These are phyloP conservation scores for Frankliniella fusca DNA, from an alignment of 2,888 invertebrate genomes.

Conservation along the genomic window DNA sequence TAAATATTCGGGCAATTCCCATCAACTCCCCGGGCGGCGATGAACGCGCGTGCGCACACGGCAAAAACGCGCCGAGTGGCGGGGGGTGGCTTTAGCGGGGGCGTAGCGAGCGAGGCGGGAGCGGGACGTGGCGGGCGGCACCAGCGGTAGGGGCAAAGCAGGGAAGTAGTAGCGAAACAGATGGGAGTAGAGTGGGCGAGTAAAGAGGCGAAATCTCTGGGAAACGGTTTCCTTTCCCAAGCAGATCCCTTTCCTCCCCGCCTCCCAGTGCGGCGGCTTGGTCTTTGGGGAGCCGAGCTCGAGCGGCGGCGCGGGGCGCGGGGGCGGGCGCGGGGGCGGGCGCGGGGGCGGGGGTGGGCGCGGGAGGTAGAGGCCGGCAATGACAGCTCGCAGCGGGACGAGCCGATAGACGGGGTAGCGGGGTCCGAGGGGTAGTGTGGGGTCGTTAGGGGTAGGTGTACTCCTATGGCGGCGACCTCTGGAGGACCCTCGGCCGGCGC, in stretches of 20 bases:
- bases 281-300: too few relatives aligned
- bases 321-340: neutral
- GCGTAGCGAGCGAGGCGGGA: neutral
- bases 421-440: too few relatives aligned
- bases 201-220: neutral
- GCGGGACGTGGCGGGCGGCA: neutral
- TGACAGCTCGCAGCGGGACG: too few relatives aligned
- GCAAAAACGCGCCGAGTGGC: too few relatives aligned
- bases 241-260: neutral
- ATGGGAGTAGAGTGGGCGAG: too few relatives aligned
- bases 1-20: neutral
- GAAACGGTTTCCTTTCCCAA: constrained; percentile 6
- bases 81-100: neutral
- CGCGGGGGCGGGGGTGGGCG: neutral
- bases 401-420: too few relatives aligned
- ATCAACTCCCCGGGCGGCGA: neutral
- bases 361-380: neutral
- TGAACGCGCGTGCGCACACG: neutral
- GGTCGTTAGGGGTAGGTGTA: too few relatives aligned
- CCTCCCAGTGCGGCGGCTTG: too few relatives aligned
- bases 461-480: too few relatives aligned
- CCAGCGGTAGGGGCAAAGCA: too few relatives aligned
- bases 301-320: neutral
- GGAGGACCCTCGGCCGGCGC: too few relatives aligned
- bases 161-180: too few relatives aligned